Percentiles rank a stretch among this genome's conserved stretches.
phyloP scores from a whole-genome alignment of 1,140 invertebrate genomes.

The Panagrolaimus sp. region DNA sequence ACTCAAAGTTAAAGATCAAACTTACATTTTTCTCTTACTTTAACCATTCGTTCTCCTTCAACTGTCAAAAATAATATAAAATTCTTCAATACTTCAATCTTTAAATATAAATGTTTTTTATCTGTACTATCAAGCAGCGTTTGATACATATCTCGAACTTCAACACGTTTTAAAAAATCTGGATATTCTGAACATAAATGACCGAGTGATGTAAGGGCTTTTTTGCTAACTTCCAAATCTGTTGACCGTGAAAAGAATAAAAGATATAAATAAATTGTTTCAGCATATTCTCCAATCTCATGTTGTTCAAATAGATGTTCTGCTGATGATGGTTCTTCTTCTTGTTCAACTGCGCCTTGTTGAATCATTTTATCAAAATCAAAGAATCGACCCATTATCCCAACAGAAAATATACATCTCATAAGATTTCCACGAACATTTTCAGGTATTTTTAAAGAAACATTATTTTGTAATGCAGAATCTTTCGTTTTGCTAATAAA shows the following conservation, averaged over 20 bases:
- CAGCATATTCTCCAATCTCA: slow-evolving; percentile 13
- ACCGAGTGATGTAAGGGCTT: slow-evolving; percentile 44
- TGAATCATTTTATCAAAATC: slow-evolving; percentile 70
- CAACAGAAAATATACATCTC: slow-evolving; percentile 75
- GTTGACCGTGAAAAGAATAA: slow-evolving; percentile 26
- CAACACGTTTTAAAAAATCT: slow-evolving; percentile 79
- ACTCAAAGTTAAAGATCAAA: slow-evolving; percentile 16
- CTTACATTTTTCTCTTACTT: slow-evolving; percentile 83
- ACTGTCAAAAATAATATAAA: slow-evolving; percentile 88
- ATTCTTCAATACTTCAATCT: slow-evolving; percentile 76
- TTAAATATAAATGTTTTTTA: slow-evolving; percentile 68
- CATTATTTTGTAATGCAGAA: too few species aligned
- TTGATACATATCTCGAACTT: slow-evolving; percentile 82
- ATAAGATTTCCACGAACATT: too few species aligned
- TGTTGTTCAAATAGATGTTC: neutral
- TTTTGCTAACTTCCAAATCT: slow-evolving; percentile 51
- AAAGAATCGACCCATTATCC: slow-evolving; percentile 87
- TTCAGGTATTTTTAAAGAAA: too few species aligned
- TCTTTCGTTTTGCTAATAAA: too few species aligned
- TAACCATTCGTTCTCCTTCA: slow-evolving; percentile 89
- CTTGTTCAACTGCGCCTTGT: neutral
- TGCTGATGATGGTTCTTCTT: neutral
- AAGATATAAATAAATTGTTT: slow-evolving; percentile 19
- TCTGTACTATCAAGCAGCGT: slow-evolving; percentile 69
- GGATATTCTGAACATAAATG: slow-evolving; percentile 88